Evolutionary conservation across 2,888 invertebrate genomes (phyloP).

Genomic region (Sarcophaga variegata): DNA sequence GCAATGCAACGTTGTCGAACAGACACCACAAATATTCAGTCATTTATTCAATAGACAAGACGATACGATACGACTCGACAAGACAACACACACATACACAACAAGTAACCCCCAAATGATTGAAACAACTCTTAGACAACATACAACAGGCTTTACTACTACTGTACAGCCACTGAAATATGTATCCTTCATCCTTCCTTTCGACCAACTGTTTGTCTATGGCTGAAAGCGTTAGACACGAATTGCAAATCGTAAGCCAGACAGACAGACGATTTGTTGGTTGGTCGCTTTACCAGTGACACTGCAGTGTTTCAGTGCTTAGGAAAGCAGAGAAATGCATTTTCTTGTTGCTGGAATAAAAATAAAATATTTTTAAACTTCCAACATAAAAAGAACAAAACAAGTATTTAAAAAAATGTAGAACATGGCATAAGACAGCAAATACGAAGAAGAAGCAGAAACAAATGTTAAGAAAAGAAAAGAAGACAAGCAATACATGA

Average conservation of each 20-base stretch:
- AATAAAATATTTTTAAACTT: conserved; percentile 23
- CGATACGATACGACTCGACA: not conserved
- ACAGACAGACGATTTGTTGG: not conserved
- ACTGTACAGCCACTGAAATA: conserved; percentile 63
- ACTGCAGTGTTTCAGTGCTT: conserved; percentile 42
- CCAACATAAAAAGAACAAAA: conserved; percentile 17
- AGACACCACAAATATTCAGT: not conserved
- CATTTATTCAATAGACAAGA: not conserved
- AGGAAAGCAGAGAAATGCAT: conserved; percentile 45
- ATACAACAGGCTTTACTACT: conserved; percentile 49
- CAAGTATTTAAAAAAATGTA: not conserved
- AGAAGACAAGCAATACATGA: conserved; percentile 41
- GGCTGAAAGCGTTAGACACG: conserved; percentile 64
- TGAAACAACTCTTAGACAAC: conserved; percentile 36
- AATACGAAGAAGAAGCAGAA: not conserved
- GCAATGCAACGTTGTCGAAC: conserved; percentile 28
- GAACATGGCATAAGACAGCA: not conserved
- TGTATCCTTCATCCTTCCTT: not conserved
- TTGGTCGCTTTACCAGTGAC: not conserved
- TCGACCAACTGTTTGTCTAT: conserved; percentile 34
- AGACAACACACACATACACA: not conserved
- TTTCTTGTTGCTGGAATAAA: conserved; percentile 14
- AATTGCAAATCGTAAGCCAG: not conserved
- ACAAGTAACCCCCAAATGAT: conserved; percentile 59
- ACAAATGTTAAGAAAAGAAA: not conserved